phyloP scores from a whole-genome alignment of 1,140 invertebrate species.

The Cyclargus thomasi region DNA sequence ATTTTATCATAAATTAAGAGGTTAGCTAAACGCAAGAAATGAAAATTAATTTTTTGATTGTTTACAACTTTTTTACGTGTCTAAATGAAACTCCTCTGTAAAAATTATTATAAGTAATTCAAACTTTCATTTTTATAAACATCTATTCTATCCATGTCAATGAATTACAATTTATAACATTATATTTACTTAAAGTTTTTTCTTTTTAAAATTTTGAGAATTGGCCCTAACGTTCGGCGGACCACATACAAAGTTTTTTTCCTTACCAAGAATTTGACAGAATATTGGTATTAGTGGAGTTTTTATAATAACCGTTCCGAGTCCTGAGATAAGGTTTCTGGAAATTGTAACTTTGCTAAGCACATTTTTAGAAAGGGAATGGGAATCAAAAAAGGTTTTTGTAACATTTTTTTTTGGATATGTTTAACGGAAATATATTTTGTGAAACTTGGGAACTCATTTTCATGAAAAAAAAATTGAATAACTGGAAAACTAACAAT shows the following conservation, averaged over 20 bases:
- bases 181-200: not conserved
- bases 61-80: no score
- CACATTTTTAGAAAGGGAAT: not conserved
- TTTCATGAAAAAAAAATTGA: no score
- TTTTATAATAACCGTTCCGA: not conserved
- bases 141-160: not conserved
- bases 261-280: not conserved
- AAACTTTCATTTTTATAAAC: no score
- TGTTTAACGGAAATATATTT: not conserved
- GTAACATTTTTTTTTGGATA: not conserved
- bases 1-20: no score
- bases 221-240: not conserved
- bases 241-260: not conserved
- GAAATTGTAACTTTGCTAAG: not conserved
- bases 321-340: not conserved
- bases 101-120: no score
- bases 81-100: no score
- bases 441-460: no score
- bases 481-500: no score
- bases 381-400: no score
- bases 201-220: not conserved
- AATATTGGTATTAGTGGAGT: not conserved
- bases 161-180: not conserved
- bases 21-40: no score
- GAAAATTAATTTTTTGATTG: no score